A percentile compares a stretch with the other conserved stretches of the same genome.
Evolutionary conservation across 2,888 invertebrate species (phyloP).

Genomic region (Baccha elongata): DNA sequence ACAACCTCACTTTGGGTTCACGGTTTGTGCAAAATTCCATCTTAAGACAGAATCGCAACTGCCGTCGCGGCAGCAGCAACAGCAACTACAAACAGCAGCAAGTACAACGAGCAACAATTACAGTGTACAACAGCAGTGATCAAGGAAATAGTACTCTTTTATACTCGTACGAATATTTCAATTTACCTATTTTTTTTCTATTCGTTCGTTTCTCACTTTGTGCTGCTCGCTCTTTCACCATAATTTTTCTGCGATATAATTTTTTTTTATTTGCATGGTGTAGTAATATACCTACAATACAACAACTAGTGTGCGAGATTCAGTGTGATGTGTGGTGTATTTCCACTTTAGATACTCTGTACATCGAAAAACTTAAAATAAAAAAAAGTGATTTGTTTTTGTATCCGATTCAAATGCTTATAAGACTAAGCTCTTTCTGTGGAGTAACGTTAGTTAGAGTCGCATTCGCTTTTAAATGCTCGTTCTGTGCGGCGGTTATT

Average conservation of each 20-base stretch:
- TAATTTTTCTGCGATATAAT: conserved; percentile 45
- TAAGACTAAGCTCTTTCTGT: conserved; percentile 78
- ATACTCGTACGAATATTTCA: conserved; percentile 56
- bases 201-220: conserved; percentile 32
- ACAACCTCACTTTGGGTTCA: conserved; percentile 68
- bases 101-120: conserved; percentile 16
- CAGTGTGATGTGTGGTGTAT: conserved; percentile 66
- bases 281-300: too few relatives aligned
- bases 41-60: conserved; percentile 66
- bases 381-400: conserved; percentile 45
- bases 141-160: conserved; percentile 26
- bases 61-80: conserved; percentile 75
- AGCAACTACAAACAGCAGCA: conserved; percentile 72
- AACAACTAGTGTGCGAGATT: conserved; percentile 67
- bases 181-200: conserved; percentile 48
- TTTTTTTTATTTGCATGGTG: conserved; percentile 46
- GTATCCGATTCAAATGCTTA: conserved; percentile 72
- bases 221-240: conserved; percentile 40
- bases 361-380: conserved; percentile 34
- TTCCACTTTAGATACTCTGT: conserved; percentile 64
- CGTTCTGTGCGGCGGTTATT: conserved; percentile 62
- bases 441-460: conserved; percentile 76
- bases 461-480: conserved; percentile 78
- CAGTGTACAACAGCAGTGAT: conserved; percentile 21
- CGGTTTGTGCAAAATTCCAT: conserved; percentile 59